Evolutionary conservation across 2,113 vertebrate species (phyloP).

Genomic region (Mesitornis unicolor): DNA sequence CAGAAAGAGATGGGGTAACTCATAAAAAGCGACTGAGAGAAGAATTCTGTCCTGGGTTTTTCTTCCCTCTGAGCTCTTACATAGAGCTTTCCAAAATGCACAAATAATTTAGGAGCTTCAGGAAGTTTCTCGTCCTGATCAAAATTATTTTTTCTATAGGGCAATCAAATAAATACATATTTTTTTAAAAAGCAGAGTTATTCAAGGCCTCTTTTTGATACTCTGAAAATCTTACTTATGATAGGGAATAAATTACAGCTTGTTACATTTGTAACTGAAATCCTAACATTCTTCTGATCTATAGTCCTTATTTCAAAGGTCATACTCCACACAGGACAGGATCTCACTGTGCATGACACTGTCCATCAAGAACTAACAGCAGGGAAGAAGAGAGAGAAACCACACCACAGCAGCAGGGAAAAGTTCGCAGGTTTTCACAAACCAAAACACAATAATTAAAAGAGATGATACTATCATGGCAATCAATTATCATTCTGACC

Average conservation of each 20-base stretch:
- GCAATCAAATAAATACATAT: background rate
- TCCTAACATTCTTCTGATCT: background rate
- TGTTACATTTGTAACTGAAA: background rate
- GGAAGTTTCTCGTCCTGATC: background rate
- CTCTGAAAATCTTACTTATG: background rate
- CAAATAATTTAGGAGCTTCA: background rate
- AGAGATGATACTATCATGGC: background rate
- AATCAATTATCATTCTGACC: background rate
- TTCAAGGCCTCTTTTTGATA: background rate
- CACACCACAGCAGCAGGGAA: background rate
- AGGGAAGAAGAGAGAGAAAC: background rate
- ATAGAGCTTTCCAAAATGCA: background rate
- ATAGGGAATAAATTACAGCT: background rate
- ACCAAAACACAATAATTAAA: background rate
- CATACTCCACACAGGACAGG: background rate
- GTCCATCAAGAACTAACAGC: background rate
- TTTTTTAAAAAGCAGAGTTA: background rate
- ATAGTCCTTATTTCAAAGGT: background rate
- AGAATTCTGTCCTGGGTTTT: background rate
- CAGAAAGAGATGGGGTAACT: background rate
- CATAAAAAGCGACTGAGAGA: background rate
- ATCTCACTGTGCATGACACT: background rate
- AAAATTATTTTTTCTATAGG: background rate
- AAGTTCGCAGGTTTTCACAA: background rate
- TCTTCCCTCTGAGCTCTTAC: background rate